These are phyloP conservation scores for Speoplatyrhinus poulsoni DNA, from an alignment of 2,113 vertebrate species.

Conservation along the genomic window DNA sequence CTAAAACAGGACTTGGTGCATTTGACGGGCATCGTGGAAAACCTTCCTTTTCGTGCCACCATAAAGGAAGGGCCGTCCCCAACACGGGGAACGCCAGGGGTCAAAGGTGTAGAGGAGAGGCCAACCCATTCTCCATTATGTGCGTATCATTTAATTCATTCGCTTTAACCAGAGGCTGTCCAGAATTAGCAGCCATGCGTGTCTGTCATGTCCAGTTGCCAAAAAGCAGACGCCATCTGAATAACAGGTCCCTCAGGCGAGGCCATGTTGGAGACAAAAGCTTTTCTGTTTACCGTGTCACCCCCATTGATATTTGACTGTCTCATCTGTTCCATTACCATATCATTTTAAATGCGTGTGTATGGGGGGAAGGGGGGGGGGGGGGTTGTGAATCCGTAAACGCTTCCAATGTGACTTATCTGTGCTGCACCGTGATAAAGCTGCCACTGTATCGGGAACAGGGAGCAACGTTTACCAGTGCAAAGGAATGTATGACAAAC, in stretches of 20 bases:
- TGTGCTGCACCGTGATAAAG: constrained; percentile 55
- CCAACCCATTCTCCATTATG: constrained; percentile 25
- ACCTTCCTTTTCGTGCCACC: neutral
- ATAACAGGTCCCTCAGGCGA: constrained; percentile 61
- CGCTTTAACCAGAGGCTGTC: constrained; percentile 46
- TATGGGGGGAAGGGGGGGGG: constrained; percentile 2
- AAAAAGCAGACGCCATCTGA: constrained; percentile 63
- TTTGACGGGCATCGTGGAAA: neutral
- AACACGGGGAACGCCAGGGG: constrained; percentile 19
- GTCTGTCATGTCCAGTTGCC: constrained; percentile 58
- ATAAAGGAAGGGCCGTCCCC: constrained; percentile 6
- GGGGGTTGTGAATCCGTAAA: constrained; percentile 46
- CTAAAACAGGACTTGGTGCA: neutral
- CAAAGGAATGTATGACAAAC: constrained; percentile 64
- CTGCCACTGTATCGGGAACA: constrained; percentile 53
- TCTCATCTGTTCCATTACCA: constrained; percentile 49
- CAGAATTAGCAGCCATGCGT: constrained; percentile 53
- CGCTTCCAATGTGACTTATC: constrained; percentile 39
- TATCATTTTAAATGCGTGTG: constrained; percentile 41
- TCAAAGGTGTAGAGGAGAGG: constrained; percentile 29
- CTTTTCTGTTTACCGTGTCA: constrained; percentile 42
- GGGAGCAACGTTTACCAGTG: constrained; percentile 49
- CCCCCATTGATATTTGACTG: constrained; percentile 21
- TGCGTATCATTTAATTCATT: constrained; percentile 48
- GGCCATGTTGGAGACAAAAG: constrained; percentile 41